Evolutionary conservation across 2,797 vertebrate species (phyloP), one percentile per base, ranked within the genome.

Genomic region (Danio aesculapii): DNA sequence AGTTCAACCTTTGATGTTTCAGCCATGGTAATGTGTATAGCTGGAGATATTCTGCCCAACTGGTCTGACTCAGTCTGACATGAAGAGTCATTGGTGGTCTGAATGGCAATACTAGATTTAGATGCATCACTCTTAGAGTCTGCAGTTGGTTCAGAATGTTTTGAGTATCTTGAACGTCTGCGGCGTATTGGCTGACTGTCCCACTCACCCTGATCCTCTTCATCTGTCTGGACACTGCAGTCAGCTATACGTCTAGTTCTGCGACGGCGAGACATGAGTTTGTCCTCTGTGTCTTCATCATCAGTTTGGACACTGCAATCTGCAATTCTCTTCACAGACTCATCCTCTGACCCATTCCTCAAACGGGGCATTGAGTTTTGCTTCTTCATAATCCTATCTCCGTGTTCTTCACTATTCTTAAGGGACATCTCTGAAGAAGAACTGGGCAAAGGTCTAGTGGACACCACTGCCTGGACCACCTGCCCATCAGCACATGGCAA

Each of bases 241-340:
- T 99, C 98, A 0, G 97, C 91, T 11, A 97, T 99, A 61, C 97
- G 96, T 52, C 98, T 94, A 0, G 92, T 92, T 83, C 97, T 95
- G 75, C 98, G 96, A 39, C 97, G 94, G 21, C 98, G 94, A 0
- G 94, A 96, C 87, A 97, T 92, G 88, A 95, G 98, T 77, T 95
- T 95, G 59, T 98, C 96, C 78, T 99, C 98, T 0, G 94, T 95
- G 0, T 99, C 98, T 91, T 99, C 98, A 14, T 99, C 98, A 0
- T 99, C 98, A 0, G 98, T 99, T 95, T 99, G 98, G 72, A 99
- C 96, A 0, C 97, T 97, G 91, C 97, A 97, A 90, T 99, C 98
- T 0, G 96, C 91, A 3, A 95, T 99, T 85, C 95, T 97, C 90
- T 93, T 97, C 0, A 92, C 91, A 11, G 94, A 85, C 75, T 98